Base-by-base conservation (phyloP, 2,888 invertebrate genomes). In the Cordilura impudica region DNA sequence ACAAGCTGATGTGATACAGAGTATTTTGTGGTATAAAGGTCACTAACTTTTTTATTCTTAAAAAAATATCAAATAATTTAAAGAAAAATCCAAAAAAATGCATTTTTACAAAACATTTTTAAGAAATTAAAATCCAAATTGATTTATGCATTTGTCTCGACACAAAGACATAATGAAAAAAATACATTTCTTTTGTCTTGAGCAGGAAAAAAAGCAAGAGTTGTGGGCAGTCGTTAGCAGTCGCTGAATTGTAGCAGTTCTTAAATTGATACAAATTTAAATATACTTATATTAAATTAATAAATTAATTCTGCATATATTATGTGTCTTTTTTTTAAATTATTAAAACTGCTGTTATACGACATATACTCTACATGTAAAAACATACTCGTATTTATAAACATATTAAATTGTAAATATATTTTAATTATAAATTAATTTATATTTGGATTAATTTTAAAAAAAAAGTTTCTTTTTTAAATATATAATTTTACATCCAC, bases 401-500 rank as follows among this genome's bases (percentile, higher is more conserved):
- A 51, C 54, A 71, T 66, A 53, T 60, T 53, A 66, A 47, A 16
- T 35, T 45, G 51, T 12, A 66, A 31, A 45, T 60, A 71, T 47
- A 66, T 76, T 61, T 51, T 66, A 66, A 77, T 74, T 67, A 65
- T 71, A 71, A 70, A 76, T 65, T 26, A 65, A 76, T 65, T 70
- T 71, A 60, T 60, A 45, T 29, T 61, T 60, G 76, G 51, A 66
- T 77, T 66, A 76, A 76, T 70, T 58, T 76, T 71, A 70, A 71
- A 53, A 47, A 77, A 70, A 71, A 53, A 47, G 63, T 63, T 35
- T n/a, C n/a, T n/a, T 53, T 26, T 65, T 65, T 58, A 29, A 49
- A 16, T 31, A 19, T 4, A 19, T 1, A 65, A 23, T 43, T 47
- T 43, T 58, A 51, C 16, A 43, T 49, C 29, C 39, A 8, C 43